Base-by-base conservation (phyloP, 37 sponge, comb jelly and placozoan species). In the Chondrilla cf. caribensis region DNA sequence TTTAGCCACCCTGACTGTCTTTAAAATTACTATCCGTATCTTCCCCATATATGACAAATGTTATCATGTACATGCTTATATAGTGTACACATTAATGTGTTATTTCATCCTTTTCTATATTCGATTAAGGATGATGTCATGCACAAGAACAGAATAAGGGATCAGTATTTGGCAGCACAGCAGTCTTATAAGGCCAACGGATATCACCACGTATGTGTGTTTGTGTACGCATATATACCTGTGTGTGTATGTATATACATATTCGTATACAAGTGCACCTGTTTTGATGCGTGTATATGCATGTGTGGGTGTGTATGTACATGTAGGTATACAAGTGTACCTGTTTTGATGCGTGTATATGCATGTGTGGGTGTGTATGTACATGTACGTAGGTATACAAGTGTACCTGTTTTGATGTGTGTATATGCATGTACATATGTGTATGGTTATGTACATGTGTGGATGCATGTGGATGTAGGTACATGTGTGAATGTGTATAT, bases 71-170 rank as follows among this genome's bases (percentile, higher is more conserved):
- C 51, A 47, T 47, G 51, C 51, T 47, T 47, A 47, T 47, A 47
- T 47, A 47, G 11, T 14, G 51, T 11, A 47, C 51, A 47, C 51
- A 47, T 47, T 6, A 14, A 47, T 47, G 51, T 47, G 51, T 47
- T 11, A 14, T 6, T 47, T 47, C 51, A 47, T 47, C 26, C 25
- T 43, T 1, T 38, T 58, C 35, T 58, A 33, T 32, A 22, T 31
- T 78, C 26, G 15, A n/a, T 28, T 2, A 58, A 94, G 95, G 95
- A 94, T 86, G 95, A 94, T 84, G 82, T 91, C 25, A 91, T 94
- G 95, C 55, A 58, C 26, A 58, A 70, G 14, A 81, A 84, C 1
- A 81, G 95, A 58, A 77, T 94, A 58, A 65, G 77, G 4, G n/a
- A 83, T 31, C 95, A 94, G 55, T 60, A 72, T 81, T 58, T 35